phyloP scores from a whole-genome alignment of 2,888 invertebrate species.

The Dilophus febrilis region DNA sequence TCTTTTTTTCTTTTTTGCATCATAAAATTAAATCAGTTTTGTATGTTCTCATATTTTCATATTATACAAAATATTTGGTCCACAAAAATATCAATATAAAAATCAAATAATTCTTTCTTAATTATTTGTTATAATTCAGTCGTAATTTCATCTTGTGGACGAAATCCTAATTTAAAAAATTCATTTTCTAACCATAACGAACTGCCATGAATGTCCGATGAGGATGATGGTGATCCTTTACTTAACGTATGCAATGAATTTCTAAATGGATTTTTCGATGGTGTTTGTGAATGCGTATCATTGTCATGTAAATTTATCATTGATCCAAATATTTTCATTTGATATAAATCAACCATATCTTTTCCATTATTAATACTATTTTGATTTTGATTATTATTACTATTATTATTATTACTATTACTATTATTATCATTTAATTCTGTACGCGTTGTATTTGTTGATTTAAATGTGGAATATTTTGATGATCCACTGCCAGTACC shows the following conservation, averaged over 20 bases:
- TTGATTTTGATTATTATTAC: slow-evolving; percentile 12
- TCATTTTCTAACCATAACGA: slow-evolving; percentile 62
- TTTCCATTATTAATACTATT: no score
- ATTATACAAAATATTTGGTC: no score
- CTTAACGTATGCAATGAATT: slow-evolving; percentile 36
- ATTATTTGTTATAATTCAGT: slow-evolving; percentile 56
- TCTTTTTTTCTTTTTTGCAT: no score
- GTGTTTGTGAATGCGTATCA: slow-evolving; percentile 28
- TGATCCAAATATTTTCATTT: slow-evolving; percentile 28
- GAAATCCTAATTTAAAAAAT: slow-evolving; percentile 64
- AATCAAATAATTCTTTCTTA: no score
- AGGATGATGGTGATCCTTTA: slow-evolving; percentile 26
- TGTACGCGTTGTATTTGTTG: slow-evolving; percentile 9
- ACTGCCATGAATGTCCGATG: slow-evolving; percentile 31
- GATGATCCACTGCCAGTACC: slow-evolving; percentile 16
- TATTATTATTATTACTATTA: slow-evolving; percentile 8
- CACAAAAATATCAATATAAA: no score
- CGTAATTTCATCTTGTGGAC: slow-evolving; percentile 78
- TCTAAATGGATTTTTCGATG: slow-evolving; percentile 33
- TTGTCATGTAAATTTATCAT: slow-evolving; percentile 30
- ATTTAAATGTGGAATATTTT: slow-evolving; percentile 18
- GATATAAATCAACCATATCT: slow-evolving; percentile 12
- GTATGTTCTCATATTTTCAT: no score
- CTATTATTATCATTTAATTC: slow-evolving; percentile 4
- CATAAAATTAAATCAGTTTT: no score